phyloP scores from a whole-genome alignment of 2,888 invertebrate species.

The Neoaliturus tenellus region DNA sequence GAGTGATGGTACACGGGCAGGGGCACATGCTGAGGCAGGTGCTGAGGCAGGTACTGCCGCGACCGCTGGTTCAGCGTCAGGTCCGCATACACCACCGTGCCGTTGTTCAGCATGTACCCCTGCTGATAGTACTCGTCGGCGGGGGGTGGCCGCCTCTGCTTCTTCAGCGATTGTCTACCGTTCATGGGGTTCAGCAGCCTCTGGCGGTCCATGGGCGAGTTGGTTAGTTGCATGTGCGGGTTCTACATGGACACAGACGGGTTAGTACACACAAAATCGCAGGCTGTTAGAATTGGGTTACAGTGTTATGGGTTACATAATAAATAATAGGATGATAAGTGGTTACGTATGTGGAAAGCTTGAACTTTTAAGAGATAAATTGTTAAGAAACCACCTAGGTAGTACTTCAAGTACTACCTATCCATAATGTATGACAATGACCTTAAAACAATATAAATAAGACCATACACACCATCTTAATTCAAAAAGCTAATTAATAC shows the following conservation, averaged over 20 bases:
- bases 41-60: conserved; percentile 56
- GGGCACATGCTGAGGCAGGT: conserved; percentile 58
- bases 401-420: no score
- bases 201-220: conserved; percentile 56
- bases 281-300: not conserved
- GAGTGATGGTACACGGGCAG: conserved; percentile 59
- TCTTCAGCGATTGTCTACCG: conserved; percentile 65
- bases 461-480: no score
- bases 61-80: conserved; percentile 70
- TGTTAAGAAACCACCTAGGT: no score
- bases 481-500: no score
- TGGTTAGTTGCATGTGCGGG: conserved; percentile 58
- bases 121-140: conserved; percentile 67
- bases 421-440: no score
- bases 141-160: conserved; percentile 61
- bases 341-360: no score
- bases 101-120: conserved; percentile 71
- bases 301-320: no score
- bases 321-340: no score
- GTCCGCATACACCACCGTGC: conserved; percentile 72
- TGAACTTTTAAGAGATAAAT: no score
- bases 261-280: conserved; percentile 49
- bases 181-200: conserved; percentile 54
- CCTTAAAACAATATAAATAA: no score
- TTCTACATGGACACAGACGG: conserved; percentile 44